Percentiles rank a stretch among this genome's conserved stretches.
Evolutionary conservation across 1,140 invertebrate genomes (phyloP).

Genomic region (Drosophila takahashii): DNA sequence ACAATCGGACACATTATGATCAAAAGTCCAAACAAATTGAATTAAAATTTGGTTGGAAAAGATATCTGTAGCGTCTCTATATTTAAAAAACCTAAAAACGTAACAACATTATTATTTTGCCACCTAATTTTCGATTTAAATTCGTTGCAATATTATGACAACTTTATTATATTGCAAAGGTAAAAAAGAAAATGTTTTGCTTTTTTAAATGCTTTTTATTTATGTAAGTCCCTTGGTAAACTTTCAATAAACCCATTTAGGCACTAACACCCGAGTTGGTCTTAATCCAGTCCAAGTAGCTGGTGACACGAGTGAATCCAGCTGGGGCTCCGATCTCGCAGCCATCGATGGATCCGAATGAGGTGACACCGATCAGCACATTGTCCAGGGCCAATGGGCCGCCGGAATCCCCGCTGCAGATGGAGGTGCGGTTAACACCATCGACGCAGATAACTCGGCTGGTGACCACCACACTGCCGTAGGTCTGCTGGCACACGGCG

Average conservation of each 20-base stretch:
- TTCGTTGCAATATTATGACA: too few relatives aligned
- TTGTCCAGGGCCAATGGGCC: slow-evolving; percentile 38
- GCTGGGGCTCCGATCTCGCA: slow-evolving; percentile 72
- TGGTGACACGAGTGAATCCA: slow-evolving; percentile 85
- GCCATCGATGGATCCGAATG: slow-evolving; percentile 66
- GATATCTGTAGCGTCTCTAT: too few relatives aligned
- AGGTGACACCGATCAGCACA: slow-evolving; percentile 80
- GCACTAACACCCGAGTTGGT: slow-evolving; percentile 38
- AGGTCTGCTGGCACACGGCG: slow-evolving; percentile 18
- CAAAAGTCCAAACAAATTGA: too few relatives aligned
- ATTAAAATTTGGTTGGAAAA: too few relatives aligned
- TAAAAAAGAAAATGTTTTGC: too few relatives aligned
- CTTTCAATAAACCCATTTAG: slow-evolving; percentile 17
- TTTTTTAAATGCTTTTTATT: too few relatives aligned
- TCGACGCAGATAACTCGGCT: slow-evolving; percentile 36
- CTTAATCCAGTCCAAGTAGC: slow-evolving; percentile 86
- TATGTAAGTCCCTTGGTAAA: too few relatives aligned
- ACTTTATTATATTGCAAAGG: too few relatives aligned
- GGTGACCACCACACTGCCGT: slow-evolving; percentile 26
- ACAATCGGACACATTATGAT: too few relatives aligned
- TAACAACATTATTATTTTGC: too few relatives aligned
- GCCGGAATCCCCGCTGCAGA: slow-evolving; percentile 46
- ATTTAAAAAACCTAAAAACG: too few relatives aligned
- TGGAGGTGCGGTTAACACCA: slow-evolving; percentile 22
- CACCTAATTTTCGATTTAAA: too few relatives aligned